These are phyloP conservation scores for Oryzias sinensis DNA, from an alignment of 2,797 vertebrate species.

Conservation along the genomic window DNA sequence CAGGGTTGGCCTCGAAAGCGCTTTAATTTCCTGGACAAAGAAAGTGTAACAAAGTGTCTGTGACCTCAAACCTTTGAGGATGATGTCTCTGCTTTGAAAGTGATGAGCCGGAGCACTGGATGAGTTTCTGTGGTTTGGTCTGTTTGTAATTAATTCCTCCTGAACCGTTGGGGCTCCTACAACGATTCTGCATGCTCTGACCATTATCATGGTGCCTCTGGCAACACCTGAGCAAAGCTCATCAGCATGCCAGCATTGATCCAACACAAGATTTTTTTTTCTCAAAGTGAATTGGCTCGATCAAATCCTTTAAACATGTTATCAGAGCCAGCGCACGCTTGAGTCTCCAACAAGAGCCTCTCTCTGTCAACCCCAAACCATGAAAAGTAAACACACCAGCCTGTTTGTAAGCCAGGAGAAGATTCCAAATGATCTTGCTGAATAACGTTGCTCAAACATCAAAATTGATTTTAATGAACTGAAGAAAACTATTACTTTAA, in stretches of 20 bases:
- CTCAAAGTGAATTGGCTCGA: conserved; percentile 42
- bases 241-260: conserved; percentile 69
- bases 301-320: conserved; percentile 64
- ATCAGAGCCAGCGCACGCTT: conserved; percentile 39
- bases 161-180: conserved; percentile 34
- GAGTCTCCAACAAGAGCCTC: conserved; percentile 41
- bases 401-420: conserved; percentile 9
- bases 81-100: conserved; percentile 22
- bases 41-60: conserved; percentile 16
- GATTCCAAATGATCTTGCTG: conserved; percentile 7
- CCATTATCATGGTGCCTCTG: conserved; percentile 75
- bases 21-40: conserved; percentile 57
- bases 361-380: conserved; percentile 25
- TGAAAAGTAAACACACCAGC: conserved; percentile 27
- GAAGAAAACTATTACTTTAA: not conserved
- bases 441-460: conserved; percentile 13
- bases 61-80: conserved; percentile 40
- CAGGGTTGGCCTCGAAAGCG: conserved; percentile 25
- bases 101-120: conserved; percentile 9
- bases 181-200: conserved; percentile 61
- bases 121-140: conserved; percentile 1
- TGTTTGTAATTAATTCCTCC: conserved; percentile 47
- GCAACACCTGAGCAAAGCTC: conserved; percentile 71
- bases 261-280: conserved; percentile 46
- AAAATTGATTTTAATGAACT: conserved; percentile 11